Evolutionary conservation across 2,888 invertebrate genomes (phyloP).

Genomic region (Aromia moschata): DNA sequence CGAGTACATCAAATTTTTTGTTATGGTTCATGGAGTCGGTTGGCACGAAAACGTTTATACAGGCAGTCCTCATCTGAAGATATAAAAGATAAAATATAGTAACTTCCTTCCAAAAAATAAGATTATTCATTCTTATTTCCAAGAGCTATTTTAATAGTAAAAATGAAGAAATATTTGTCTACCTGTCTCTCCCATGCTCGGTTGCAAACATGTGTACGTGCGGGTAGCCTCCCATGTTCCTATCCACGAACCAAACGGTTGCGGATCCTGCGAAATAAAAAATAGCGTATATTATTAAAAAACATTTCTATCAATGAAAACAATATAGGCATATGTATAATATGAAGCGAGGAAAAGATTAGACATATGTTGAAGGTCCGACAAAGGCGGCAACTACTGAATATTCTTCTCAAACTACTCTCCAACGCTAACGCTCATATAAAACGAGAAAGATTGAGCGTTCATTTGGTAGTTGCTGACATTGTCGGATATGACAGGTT

Average conservation of each 20-base stretch:
- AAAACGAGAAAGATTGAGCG: too few species aligned
- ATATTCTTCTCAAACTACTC: too few species aligned
- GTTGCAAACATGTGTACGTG: neutral
- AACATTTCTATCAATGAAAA: too few species aligned
- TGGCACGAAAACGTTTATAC: slow-evolving; percentile 71
- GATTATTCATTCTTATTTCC: neutral
- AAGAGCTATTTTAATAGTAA: neutral
- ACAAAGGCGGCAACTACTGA: too few species aligned
- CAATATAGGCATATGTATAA: too few species aligned
- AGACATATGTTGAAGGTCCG: too few species aligned
- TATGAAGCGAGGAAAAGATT: too few species aligned
- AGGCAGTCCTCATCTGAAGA: slow-evolving; percentile 71
- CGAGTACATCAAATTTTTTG: slow-evolving; percentile 58
- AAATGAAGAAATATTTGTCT: neutral
- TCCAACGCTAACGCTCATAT: too few species aligned
- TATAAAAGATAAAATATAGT: neutral
- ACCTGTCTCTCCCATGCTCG: neutral
- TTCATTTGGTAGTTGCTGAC: too few species aligned
- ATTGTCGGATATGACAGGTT: too few species aligned
- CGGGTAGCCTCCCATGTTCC: neutral
- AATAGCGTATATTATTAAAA: too few species aligned
- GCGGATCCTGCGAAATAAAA: too few species aligned
- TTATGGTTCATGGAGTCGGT: slow-evolving; percentile 43
- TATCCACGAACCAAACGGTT: neutral
- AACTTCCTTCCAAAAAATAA: neutral